Evolutionary conservation across 2,113 vertebrate genomes (phyloP).

Genomic region (human (Homo sapiens)): DNA sequence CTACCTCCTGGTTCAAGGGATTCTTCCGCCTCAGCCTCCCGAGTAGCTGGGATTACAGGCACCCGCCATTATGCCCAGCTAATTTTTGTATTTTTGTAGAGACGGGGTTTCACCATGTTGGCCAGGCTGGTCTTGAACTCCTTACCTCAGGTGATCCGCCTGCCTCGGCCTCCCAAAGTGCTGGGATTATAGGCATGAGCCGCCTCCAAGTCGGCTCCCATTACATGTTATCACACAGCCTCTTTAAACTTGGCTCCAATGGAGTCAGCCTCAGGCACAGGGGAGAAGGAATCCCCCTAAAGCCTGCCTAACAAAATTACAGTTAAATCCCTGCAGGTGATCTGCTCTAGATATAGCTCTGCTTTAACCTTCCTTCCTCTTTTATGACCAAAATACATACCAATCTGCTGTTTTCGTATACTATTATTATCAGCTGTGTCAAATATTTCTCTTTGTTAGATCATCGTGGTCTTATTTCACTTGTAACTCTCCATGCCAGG

Average conservation of each 20-base stretch:
- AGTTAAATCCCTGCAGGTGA: background rate
- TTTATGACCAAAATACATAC: background rate
- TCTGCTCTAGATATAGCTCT: background rate
- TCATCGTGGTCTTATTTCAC: background rate
- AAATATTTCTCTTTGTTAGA: background rate
- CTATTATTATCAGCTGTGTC: background rate
- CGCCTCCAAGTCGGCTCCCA: too few relatives aligned
- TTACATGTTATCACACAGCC: background rate
- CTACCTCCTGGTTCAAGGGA: too few relatives aligned
- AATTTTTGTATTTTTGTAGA: too few relatives aligned
- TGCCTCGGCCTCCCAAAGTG: too few relatives aligned
- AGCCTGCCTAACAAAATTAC: accelerated
- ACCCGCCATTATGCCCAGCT: too few relatives aligned
- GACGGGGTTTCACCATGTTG: too few relatives aligned
- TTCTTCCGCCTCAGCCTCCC: too few relatives aligned
- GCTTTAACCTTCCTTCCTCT: accelerated
- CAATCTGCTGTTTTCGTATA: background rate
- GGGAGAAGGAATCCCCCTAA: background rate
- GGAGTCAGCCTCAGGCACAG: too few relatives aligned
- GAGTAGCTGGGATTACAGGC: too few relatives aligned
- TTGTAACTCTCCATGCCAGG: background rate
- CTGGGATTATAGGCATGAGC: too few relatives aligned
- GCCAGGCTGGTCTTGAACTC: too few relatives aligned
- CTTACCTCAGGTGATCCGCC: too few relatives aligned
- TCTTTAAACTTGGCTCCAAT: background rate